These are phyloP conservation scores for Aselliscus stoliczkanus DNA, from an alignment of 2,797 vertebrate species.

Conservation along the genomic window DNA sequence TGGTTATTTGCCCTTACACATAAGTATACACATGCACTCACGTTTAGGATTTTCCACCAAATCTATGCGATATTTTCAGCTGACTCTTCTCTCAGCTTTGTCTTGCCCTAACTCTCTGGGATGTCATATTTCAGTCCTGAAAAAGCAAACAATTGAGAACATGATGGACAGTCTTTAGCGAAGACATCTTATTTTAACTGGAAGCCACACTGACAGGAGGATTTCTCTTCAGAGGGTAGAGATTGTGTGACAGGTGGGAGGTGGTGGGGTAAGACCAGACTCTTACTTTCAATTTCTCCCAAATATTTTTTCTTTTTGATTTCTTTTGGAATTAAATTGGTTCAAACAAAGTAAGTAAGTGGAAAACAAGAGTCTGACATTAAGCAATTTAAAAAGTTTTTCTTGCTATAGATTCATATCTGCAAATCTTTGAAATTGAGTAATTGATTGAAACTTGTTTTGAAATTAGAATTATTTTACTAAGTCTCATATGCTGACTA, in stretches of 20 bases:
- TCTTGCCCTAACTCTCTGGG: background rate
- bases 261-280: background rate
- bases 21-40: background rate
- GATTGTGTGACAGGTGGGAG: constrained; percentile 9
- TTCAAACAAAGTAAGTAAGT: constrained; percentile 31
- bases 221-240: background rate
- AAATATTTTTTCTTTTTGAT: background rate
- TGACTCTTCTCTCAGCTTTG: background rate
- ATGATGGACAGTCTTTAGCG: background rate
- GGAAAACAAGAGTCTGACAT: background rate
- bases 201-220: background rate
- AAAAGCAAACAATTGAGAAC: background rate
- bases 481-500: background rate
- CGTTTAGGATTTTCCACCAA: background rate
- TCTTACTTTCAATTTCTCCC: constrained; percentile 43
- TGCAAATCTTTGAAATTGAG: constrained; percentile 13
- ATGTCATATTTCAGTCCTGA: constrained; percentile 7
- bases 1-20: background rate
- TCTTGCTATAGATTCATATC: constrained; percentile 5
- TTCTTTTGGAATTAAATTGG: constrained; percentile 16
- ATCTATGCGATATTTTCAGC: background rate
- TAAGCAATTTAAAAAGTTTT: constrained; percentile 26
- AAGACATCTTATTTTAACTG: background rate
- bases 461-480: constrained; percentile 46
- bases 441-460: background rate